Evolutionary conservation across 2,113 vertebrate genomes (phyloP).

Genomic region (Calypte anna): DNA sequence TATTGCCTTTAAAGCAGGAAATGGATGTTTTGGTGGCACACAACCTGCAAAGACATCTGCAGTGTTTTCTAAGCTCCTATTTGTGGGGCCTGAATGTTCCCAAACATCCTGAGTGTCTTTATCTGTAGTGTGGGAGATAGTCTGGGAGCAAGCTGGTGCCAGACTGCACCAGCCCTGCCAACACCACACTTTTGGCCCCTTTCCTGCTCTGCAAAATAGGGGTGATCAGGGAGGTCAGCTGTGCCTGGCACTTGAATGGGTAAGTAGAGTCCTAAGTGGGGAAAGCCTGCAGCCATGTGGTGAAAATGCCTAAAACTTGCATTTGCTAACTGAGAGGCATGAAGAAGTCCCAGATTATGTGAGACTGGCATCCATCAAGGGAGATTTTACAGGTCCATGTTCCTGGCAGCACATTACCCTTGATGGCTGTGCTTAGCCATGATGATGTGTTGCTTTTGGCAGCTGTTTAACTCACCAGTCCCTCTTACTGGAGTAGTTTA

Average conservation of each 20-base stretch:
- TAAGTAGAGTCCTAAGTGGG: neutral
- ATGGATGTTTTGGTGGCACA: neutral
- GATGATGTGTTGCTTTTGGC: neutral
- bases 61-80: neutral
- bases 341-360: neutral
- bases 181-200: accelerated
- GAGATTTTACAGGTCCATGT: neutral
- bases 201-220: neutral
- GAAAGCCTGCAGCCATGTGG: neutral
- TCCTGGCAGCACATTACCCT: neutral
- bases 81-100: neutral
- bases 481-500: neutral
- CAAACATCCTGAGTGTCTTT: neutral
- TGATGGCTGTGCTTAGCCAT: neutral
- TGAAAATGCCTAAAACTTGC: neutral
- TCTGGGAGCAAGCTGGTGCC: neutral
- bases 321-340: neutral
- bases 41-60: neutral
- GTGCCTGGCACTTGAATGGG: neutral
- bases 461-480: neutral
- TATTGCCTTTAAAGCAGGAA: neutral
- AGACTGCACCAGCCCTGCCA: neutral
- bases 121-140: neutral
- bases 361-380: neutral
- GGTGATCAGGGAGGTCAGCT: neutral